These are phyloP conservation scores for Rhinopomastus cyanomelas DNA, from an alignment of 2,113 vertebrate genomes.

Conservation along the genomic window DNA sequence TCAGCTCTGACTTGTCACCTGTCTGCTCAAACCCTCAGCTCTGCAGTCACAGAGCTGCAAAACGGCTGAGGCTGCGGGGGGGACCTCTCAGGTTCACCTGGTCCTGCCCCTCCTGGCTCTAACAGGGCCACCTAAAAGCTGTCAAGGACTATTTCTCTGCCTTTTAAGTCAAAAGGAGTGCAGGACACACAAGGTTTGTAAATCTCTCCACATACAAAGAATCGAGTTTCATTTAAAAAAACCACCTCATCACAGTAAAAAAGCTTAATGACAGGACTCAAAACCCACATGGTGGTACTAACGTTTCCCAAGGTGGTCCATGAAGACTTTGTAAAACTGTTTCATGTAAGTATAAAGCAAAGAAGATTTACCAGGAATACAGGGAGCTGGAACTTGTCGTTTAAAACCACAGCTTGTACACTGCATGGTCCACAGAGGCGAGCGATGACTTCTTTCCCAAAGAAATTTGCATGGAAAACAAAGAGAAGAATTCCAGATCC, in stretches of 20 bases:
- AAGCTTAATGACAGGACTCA: neutral
- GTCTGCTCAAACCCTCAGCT: neutral
- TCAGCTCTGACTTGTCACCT: neutral
- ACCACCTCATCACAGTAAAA: neutral
- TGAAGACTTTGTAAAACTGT: neutral
- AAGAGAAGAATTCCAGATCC: conserved; percentile 94
- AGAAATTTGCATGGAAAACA: conserved; percentile 93
- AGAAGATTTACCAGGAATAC: conserved; percentile 87
- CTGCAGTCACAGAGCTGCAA: neutral
- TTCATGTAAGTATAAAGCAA: no score
- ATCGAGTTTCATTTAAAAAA: neutral
- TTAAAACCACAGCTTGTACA: conserved; percentile 94
- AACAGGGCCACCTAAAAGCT: neutral
- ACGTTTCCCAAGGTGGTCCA: neutral
- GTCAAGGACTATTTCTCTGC: neutral
- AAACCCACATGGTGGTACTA: neutral
- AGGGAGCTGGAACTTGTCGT: conserved; percentile 96
- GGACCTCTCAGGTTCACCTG: neutral
- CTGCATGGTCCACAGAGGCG: conserved; percentile 93
- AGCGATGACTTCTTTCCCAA: conserved; percentile 84
- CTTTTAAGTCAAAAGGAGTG: neutral
- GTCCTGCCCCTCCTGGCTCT: neutral
- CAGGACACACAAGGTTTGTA: neutral
- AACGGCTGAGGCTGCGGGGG: neutral
- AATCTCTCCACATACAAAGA: neutral